Evolutionary conservation across 1,140 invertebrate genomes (phyloP).

Genomic region (Trigoniulus corallinus): DNA sequence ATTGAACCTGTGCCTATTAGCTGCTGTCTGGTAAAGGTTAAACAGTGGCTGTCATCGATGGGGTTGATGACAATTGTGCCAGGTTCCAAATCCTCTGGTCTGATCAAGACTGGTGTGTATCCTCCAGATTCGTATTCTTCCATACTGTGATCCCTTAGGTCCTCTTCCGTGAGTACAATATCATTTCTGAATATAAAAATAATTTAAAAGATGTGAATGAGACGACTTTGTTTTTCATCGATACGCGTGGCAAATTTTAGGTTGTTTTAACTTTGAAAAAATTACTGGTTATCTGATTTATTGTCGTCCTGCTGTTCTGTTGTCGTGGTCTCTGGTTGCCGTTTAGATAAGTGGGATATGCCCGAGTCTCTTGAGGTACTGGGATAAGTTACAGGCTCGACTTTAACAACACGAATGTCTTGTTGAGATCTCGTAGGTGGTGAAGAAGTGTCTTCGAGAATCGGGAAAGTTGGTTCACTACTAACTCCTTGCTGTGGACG

Average conservation of each 20-base stretch:
- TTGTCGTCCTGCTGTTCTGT: slow-evolving; percentile 17
- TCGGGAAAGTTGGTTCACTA: background rate
- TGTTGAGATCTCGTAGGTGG: no score
- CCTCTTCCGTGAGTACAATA: slow-evolving; percentile 28
- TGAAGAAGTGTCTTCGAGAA: background rate
- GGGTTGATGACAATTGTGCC: slow-evolving; percentile 61
- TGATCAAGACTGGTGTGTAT: slow-evolving; percentile 66
- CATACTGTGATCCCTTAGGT: slow-evolving; percentile 27
- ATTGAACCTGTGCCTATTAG: slow-evolving; percentile 37
- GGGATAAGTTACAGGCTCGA: no score
- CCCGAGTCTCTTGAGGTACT: no score
- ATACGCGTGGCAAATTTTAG: slow-evolving; percentile 8
- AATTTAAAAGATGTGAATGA: background rate
- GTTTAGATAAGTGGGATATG: no score
- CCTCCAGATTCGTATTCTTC: slow-evolving; percentile 55
- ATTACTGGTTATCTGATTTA: slow-evolving; percentile 18
- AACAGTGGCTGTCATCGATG: slow-evolving; percentile 55
- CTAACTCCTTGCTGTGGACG: slow-evolving; percentile 4
- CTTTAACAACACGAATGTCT: background rate
- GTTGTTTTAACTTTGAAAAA: slow-evolving; percentile 6
- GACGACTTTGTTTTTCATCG: background rate
- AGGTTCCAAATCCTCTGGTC: slow-evolving; percentile 52
- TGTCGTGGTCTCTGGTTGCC: slow-evolving; percentile 10
- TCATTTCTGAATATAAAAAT: slow-evolving; percentile 6
- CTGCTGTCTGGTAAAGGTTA: slow-evolving; percentile 43